Conservation (phyloP, 2,113 vertebrate genomes). For the Acanthochromis polyacanthus region DNA sequence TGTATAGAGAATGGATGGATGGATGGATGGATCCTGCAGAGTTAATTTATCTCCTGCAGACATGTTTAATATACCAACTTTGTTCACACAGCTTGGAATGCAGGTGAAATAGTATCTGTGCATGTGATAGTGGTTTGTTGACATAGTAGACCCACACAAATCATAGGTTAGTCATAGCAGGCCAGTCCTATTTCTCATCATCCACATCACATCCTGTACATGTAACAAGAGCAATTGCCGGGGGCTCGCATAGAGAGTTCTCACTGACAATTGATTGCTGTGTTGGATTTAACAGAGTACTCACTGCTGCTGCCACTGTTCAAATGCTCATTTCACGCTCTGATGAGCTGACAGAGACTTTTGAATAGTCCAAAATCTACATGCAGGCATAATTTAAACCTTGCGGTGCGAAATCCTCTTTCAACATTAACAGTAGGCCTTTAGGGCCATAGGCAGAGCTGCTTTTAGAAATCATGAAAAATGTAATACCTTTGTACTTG, state of each 20-base stretch:
- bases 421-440: constrained; percentile 11
- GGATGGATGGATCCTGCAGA: too few species aligned
- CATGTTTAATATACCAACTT: too few species aligned
- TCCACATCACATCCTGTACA: constrained; percentile 27
- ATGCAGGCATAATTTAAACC: constrained; percentile 54
- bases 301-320: constrained; percentile 56
- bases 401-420: constrained; percentile 34
- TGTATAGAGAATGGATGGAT: too few species aligned
- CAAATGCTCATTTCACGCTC: constrained; percentile 80
- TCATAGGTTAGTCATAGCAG: constrained; percentile 1
- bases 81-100: too few species aligned
- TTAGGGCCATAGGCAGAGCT: not conserved
- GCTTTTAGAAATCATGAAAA: constrained; percentile 16
- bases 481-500: constrained; percentile 12
- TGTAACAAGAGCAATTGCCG: constrained; percentile 35
- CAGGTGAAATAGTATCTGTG: too few species aligned
- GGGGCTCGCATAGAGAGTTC: constrained; percentile 36
- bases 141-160: not conserved
- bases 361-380: constrained; percentile 69
- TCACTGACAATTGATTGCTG: constrained; percentile 70
- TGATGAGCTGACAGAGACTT: constrained; percentile 68
- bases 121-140: too few species aligned
- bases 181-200: not conserved
- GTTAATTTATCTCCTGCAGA: too few species aligned
- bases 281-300: constrained; percentile 55